phyloP scores from a whole-genome alignment of 2,888 invertebrate genomes.

The Kryphioiulus occultus region DNA sequence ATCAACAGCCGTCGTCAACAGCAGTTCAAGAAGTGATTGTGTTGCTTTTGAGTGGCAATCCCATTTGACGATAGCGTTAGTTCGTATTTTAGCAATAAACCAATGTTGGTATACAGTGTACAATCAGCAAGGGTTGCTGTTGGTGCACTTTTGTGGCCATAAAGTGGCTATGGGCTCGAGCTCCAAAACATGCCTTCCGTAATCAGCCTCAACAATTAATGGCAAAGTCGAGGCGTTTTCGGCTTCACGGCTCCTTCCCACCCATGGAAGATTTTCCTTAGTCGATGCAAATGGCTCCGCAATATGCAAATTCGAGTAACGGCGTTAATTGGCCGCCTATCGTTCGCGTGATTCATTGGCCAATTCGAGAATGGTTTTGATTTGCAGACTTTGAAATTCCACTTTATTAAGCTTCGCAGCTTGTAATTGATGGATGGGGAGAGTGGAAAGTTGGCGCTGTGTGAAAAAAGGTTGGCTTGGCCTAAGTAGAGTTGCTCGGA shows the following conservation, averaged over 20 bases:
- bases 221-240: not conserved
- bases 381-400: not conserved
- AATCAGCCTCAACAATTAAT: not conserved
- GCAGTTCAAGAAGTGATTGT: no score
- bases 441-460: not conserved
- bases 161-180: not conserved
- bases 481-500: not conserved
- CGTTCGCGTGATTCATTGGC: conserved; percentile 3
- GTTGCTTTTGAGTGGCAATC: no score
- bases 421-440: conserved; percentile 25
- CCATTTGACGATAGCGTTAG: no score
- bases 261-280: not conserved
- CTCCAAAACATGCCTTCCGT: not conserved
- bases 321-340: conserved; percentile 21
- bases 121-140: not conserved
- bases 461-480: conserved; percentile 24
- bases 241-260: not conserved
- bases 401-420: conserved; percentile 31
- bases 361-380: conserved; percentile 31
- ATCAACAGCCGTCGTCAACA: no score
- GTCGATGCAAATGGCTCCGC: not conserved
- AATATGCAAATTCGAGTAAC: not conserved
- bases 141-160: not conserved
- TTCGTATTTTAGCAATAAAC: no score
- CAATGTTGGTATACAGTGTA: no score